These are phyloP conservation scores for Amblyopsis rosae DNA, from an alignment of 2,113 vertebrate species.

Conservation along the genomic window DNA sequence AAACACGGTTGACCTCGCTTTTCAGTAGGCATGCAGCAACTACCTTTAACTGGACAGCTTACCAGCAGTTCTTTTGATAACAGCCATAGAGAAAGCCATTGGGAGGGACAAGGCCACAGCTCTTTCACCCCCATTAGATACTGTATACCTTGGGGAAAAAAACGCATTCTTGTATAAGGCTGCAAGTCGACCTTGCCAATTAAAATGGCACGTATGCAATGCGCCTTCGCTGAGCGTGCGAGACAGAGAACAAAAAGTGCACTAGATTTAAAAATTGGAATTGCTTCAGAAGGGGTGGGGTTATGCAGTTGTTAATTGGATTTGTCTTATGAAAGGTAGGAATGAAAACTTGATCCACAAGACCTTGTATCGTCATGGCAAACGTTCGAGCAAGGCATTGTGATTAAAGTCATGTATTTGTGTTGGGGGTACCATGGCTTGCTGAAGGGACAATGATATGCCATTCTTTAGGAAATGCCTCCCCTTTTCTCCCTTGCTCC, in stretches of 20 bases:
- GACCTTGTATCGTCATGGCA: background rate
- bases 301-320: background rate
- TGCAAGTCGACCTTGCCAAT: no score
- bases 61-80: background rate
- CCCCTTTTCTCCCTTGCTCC: conserved; percentile 56
- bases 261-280: background rate
- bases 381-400: background rate
- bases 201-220: no score
- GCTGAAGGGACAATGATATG: conserved; percentile 70
- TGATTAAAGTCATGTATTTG: conserved; percentile 1
- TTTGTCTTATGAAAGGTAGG: background rate
- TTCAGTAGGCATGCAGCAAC: background rate
- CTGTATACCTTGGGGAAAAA: no score
- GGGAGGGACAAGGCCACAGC: no score
- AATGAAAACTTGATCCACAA: background rate
- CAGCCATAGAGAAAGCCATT: background rate
- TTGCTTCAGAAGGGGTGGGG: background rate
- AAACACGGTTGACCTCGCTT: background rate
- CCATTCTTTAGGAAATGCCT: conserved; percentile 62
- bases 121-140: no score
- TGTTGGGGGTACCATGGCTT: conserved; percentile 61
- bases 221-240: background rate
- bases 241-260: background rate
- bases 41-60: background rate
- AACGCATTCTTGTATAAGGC: no score